phyloP scores from a whole-genome alignment of 2,797 vertebrate genomes.

The Eidolon dupreanum region DNA sequence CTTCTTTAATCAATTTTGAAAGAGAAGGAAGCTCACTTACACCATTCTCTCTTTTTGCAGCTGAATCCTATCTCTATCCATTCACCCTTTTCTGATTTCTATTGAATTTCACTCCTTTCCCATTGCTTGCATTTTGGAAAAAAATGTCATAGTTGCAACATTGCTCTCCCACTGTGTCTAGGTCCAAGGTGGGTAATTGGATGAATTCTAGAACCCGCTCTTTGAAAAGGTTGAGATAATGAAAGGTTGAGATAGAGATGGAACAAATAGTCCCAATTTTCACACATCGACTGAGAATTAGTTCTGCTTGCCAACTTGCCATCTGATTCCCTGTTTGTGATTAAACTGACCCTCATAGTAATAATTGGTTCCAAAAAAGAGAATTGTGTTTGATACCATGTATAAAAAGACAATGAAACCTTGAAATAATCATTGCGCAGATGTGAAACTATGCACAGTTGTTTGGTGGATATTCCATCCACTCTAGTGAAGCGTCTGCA shows the following conservation, averaged over 20 bases:
- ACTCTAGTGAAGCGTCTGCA: background rate
- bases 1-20: background rate
- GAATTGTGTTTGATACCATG: background rate
- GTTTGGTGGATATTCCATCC: background rate
- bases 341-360: background rate
- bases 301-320: background rate
- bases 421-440: background rate
- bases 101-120: background rate
- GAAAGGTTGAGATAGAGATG: background rate
- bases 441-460: background rate
- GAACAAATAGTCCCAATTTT: background rate
- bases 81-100: background rate
- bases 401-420: background rate
- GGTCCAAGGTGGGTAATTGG: background rate
- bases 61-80: background rate
- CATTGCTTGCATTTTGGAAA: background rate
- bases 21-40: background rate
- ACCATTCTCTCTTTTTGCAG: background rate
- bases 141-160: background rate
- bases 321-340: background rate
- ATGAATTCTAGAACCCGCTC: background rate
- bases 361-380: background rate
- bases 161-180: background rate
- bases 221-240: background rate
- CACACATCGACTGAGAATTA: background rate